Conservation (phyloP, 2,113 vertebrate genomes). For the Dolichallabes microphthalmus region DNA sequence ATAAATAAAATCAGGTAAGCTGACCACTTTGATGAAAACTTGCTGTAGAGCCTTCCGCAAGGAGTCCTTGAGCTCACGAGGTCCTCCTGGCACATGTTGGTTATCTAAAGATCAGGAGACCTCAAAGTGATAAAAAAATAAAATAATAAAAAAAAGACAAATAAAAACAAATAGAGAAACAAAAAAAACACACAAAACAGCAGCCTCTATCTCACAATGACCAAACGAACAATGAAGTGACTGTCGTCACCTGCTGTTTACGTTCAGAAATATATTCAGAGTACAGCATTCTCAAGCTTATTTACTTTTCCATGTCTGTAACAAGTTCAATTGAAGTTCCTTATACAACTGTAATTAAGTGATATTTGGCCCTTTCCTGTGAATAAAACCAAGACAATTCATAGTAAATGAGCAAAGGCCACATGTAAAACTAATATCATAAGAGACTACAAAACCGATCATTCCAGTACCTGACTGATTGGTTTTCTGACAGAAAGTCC, state of each 20-base stretch:
- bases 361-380: slow-evolving; percentile 8
- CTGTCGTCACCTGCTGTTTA: not conserved
- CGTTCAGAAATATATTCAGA: not conserved
- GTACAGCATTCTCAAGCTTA: slow-evolving; percentile 23
- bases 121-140: not conserved
- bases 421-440: slow-evolving; percentile 18
- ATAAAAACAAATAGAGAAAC: not conserved
- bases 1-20: not conserved
- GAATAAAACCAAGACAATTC: slow-evolving; percentile 10
- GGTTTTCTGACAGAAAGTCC: slow-evolving; percentile 15
- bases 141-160: not conserved
- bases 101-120: slow-evolving; percentile 4
- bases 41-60: not conserved
- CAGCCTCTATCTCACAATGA: slow-evolving; percentile 9
- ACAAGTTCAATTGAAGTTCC: not conserved
- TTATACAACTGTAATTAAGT: slow-evolving; percentile 7
- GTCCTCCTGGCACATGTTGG: slow-evolving; percentile 8
- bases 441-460: slow-evolving; percentile 24
- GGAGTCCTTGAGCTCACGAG: not conserved
- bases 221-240: not conserved
- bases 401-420: slow-evolving; percentile 14
- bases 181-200: not conserved
- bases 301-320: not conserved
- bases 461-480: slow-evolving; percentile 36
- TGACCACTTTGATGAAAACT: slow-evolving; percentile 6